Conservation (phyloP, 2,113 vertebrate genomes). For the Sylvia atricapilla region DNA sequence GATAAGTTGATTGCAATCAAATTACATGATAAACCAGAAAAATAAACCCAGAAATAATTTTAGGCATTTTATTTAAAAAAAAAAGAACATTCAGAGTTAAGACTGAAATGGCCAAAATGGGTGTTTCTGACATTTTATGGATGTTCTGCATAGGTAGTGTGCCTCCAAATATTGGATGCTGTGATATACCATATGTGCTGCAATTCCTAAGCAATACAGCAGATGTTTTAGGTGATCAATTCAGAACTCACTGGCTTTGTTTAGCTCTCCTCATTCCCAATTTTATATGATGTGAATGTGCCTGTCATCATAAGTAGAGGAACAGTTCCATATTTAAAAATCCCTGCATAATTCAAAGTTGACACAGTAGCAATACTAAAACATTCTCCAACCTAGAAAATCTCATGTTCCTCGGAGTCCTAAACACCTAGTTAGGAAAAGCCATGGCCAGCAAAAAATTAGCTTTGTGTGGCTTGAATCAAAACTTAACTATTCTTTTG, state of each 20-base stretch:
- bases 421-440: background rate
- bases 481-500: slow-evolving; percentile 2
- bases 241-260: slow-evolving; percentile 63
- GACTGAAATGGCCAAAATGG: slow-evolving; percentile 14
- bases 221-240: slow-evolving; percentile 71
- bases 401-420: background rate
- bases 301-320: slow-evolving; percentile 60
- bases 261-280: slow-evolving; percentile 56
- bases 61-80: background rate
- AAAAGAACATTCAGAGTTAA: slow-evolving; percentile 25
- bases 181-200: slow-evolving; percentile 60
- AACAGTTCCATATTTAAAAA: slow-evolving; percentile 52
- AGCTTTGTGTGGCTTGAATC: slow-evolving; percentile 19
- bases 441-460: background rate
- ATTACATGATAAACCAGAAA: background rate
- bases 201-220: slow-evolving; percentile 63
- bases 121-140: slow-evolving; percentile 53
- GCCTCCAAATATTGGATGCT: slow-evolving; percentile 62
- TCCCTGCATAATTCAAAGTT: slow-evolving; percentile 43
- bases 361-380: slow-evolving; percentile 19
- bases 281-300: slow-evolving; percentile 66
- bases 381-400: background rate
- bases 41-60: background rate
- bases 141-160: slow-evolving; percentile 55
- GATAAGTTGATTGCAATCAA: background rate